These are phyloP conservation scores for Anthonomus grandis DNA, from an alignment of 1,140 invertebrate genomes.

Conservation along the genomic window DNA sequence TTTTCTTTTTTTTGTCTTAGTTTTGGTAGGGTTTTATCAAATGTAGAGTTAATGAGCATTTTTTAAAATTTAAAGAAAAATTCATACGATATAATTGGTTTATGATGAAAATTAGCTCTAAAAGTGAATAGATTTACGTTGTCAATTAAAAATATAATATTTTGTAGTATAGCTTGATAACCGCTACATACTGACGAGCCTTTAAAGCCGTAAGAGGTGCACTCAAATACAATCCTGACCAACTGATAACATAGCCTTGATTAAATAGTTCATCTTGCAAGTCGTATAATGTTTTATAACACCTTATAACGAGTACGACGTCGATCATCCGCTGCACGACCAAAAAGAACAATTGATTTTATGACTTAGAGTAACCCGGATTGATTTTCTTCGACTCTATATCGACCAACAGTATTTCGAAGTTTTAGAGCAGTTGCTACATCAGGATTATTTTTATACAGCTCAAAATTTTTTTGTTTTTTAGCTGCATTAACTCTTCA, in stretches of 20 bases:
- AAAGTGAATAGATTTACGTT: no score
- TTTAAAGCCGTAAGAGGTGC: no score
- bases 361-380: constrained; percentile 17
- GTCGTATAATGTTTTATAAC: constrained; percentile 20
- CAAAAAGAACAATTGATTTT: constrained; percentile 14
- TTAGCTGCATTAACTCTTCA: neutral
- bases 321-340: constrained; percentile 17
- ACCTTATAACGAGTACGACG: constrained; percentile 13
- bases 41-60: no score
- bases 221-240: constrained; percentile 19
- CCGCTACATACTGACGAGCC: no score
- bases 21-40: no score
- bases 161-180: no score
- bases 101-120: no score
- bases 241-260: constrained; percentile 17
- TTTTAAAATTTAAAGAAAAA: no score
- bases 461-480: constrained; percentile 1
- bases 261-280: constrained; percentile 17
- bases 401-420: constrained; percentile 15
- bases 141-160: no score
- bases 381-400: constrained; percentile 21
- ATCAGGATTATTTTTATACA: constrained; percentile 10
- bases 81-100: no score
- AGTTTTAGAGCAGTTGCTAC: constrained; percentile 15
- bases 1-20: no score